Evolutionary conservation across 2,888 invertebrate genomes (phyloP), one percentile per base, ranked within the genome.

Genomic region (Oasisia sp.): DNA sequence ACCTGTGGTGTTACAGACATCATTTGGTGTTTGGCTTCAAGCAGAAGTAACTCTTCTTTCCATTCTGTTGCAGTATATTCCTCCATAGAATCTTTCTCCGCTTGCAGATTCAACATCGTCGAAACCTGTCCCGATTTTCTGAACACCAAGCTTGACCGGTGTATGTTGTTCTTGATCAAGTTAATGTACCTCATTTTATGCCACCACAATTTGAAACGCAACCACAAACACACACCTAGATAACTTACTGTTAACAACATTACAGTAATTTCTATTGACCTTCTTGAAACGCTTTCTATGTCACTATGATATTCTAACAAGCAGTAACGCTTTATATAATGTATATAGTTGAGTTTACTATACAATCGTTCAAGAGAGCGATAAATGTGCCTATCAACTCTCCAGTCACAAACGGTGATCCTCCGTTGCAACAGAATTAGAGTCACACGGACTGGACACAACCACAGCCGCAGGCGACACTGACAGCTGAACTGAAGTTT

Each of bases 141-240:
- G 74, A 74, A 74, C 74, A 74, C 74, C 27, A 74, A 74, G 74
- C 74, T 74, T 74, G 74, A 74, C 19, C n/a, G 74, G 19, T 74
- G 19, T 19, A 74, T 74, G 74, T 74, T 74, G n/a, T 19, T 74
- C n/a, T 74, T 74, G 74, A 74, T 74, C 74, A 74, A 74, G 74
- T 74, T 74, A 74, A 74, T 27, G 27, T 74, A 74, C 74, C 74
- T 74, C 74, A 74, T 74, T n/a, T 74, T 74, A 27, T 74, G 74
- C 74, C 74, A 74, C 74, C 74, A 74, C 74, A 74, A 14, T 74
- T 74, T 74, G 74, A 74, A 74, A 74, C 74, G 74, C 74, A 74
- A n/a, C 74, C 74, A 74, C 74, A 74, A 74, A 74, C 74, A 74
- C 74, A 74, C 74, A 74, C 74, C 74, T 27, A 74, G 74, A 74